Percentiles rank a stretch among this genome's conserved stretches.
Conservation (phyloP, 2,888 invertebrate species). For the Agrochola lychnidis region DNA sequence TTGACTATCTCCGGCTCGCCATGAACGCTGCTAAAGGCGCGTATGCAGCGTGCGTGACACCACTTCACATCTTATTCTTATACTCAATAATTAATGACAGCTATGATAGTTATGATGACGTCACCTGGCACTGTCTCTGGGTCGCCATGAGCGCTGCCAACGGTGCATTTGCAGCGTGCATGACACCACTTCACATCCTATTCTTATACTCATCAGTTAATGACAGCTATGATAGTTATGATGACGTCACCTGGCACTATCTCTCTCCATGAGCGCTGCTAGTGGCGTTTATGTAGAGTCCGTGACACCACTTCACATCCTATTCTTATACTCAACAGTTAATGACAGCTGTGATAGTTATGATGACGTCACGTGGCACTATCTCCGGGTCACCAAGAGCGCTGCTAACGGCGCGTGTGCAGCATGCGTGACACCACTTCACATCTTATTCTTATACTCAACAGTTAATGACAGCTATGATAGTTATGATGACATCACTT, state of each 20-base stretch:
- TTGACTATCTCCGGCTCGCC: too few relatives aligned
- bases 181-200: constrained; percentile 67
- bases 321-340: not conserved
- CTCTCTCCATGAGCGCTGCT: too few relatives aligned
- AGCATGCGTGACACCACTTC: constrained; percentile 72
- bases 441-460: not conserved
- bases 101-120: not conserved
- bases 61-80: not conserved
- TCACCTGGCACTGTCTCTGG: constrained; percentile 86
- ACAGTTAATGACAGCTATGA: not conserved
- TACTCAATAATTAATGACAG: not conserved
- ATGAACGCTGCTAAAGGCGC: too few relatives aligned
- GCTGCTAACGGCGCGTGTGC: constrained; percentile 77
- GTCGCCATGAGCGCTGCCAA: constrained; percentile 81
- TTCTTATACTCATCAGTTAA: not conserved
- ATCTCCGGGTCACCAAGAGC: constrained; percentile 85
- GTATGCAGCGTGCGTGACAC: too few relatives aligned
- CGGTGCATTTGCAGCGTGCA: constrained; percentile 75
- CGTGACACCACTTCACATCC: too few relatives aligned
- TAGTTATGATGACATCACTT: constrained; percentile 66
- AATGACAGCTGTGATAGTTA: not conserved
- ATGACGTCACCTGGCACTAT: constrained; percentile 70
- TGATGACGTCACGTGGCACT: constrained; percentile 79
- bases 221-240: not conserved
- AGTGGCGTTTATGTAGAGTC: too few relatives aligned